These are phyloP conservation scores for Hyposoter didymator DNA, from an alignment of 2,888 invertebrate species.

Conservation along the genomic window DNA sequence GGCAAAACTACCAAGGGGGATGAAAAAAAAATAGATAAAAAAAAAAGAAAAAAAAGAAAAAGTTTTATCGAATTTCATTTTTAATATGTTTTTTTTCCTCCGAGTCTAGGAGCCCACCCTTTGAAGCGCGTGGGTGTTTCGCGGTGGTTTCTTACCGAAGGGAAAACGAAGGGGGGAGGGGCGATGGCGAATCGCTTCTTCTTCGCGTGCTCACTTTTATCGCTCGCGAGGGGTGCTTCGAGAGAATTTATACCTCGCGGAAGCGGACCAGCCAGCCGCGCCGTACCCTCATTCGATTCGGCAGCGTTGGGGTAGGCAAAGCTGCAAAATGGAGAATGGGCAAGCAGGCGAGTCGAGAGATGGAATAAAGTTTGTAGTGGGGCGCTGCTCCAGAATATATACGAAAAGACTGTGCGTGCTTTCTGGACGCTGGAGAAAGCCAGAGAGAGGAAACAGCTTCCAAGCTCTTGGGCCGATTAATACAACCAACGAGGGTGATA, in stretches of 20 bases:
- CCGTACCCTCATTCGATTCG: slow-evolving; percentile 20
- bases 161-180: neutral
- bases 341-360: slow-evolving; percentile 31
- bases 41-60: slow-evolving; percentile 31
- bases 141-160: neutral
- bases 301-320: slow-evolving; percentile 19
- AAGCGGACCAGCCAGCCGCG: slow-evolving; percentile 35
- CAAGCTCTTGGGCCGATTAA: slow-evolving; percentile 74
- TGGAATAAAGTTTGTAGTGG: slow-evolving; percentile 34
- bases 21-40: slow-evolving; percentile 4
- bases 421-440: slow-evolving; percentile 15
- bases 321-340: slow-evolving; percentile 12
- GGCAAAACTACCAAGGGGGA: slow-evolving; percentile 33
- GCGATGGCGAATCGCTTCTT: slow-evolving; percentile 50
- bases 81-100: slow-evolving; percentile 34
- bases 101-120: slow-evolving; percentile 29
- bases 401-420: slow-evolving; percentile 32
- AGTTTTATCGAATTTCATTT: slow-evolving; percentile 52
- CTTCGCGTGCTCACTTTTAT: slow-evolving; percentile 55
- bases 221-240: slow-evolving; percentile 57
- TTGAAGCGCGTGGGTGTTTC: slow-evolving; percentile 22
- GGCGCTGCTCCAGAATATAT: neutral
- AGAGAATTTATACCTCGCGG: slow-evolving; percentile 61
- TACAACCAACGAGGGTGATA: slow-evolving; percentile 74
- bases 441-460: slow-evolving; percentile 26